Evolutionary conservation across 2,888 invertebrate species (phyloP).

Genomic region (Ellobium chinense): DNA sequence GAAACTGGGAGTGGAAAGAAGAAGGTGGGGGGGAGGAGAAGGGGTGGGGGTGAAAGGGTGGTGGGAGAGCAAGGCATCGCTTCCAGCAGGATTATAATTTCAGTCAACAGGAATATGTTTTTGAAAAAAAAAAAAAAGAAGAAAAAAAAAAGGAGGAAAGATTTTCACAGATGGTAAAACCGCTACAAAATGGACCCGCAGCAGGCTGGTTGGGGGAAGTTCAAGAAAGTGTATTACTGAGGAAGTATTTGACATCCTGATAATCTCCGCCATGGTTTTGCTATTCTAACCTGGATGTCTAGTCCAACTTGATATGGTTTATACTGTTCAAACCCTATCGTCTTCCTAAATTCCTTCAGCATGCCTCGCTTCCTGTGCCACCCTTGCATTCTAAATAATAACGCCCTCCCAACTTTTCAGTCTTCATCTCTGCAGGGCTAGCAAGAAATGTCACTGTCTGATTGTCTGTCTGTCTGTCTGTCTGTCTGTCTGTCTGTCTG

Average conservation of each 20-base stretch:
- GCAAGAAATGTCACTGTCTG: too few species aligned
- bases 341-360: too few species aligned
- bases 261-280: not conserved
- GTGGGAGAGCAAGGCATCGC: constrained; percentile 8
- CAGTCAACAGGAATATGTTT: not conserved
- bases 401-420: too few species aligned
- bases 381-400: too few species aligned
- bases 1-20: too few species aligned
- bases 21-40: not conserved
- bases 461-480: not conserved
- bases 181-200: not conserved
- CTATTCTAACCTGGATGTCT: not conserved
- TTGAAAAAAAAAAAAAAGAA: not conserved
- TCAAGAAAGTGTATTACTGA: not conserved
- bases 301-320: too few species aligned
- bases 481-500: constrained; percentile 20
- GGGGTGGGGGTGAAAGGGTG: not conserved
- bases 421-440: too few species aligned
- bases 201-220: not conserved
- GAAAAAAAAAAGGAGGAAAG: not conserved
- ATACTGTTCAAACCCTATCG: too few species aligned
- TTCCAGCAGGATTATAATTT: constrained; percentile 19
- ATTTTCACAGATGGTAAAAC: not conserved
- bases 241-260: not conserved
- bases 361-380: too few species aligned